A percentile compares a stretch with the other conserved stretches of the same genome.
These are phyloP conservation scores for Pelusios castaneus DNA, from an alignment of 2,113 vertebrate genomes.

Conservation along the genomic window DNA sequence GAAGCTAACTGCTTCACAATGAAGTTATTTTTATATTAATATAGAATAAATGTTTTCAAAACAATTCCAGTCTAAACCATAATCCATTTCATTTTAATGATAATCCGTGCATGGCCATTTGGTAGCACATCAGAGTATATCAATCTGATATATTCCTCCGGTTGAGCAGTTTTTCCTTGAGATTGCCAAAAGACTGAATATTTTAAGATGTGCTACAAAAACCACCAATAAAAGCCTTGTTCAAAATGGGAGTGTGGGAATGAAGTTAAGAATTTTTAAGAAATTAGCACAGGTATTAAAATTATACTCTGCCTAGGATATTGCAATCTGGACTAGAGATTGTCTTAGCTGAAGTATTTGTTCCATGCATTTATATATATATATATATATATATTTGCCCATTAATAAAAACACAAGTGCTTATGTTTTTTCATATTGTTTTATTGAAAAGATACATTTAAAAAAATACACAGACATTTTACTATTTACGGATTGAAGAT, in stretches of 20 bases:
- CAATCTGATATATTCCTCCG: not conserved
- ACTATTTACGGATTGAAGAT: slow-evolving; percentile 83
- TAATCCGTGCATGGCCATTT: not conserved
- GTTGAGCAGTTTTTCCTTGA: not conserved
- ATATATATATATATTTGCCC: not conserved
- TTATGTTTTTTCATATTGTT: slow-evolving; percentile 75
- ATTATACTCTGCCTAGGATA: slow-evolving; percentile 19
- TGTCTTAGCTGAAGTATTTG: not conserved
- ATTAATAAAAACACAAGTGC: slow-evolving; percentile 33
- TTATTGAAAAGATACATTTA: slow-evolving; percentile 92
- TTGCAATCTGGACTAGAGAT: not conserved
- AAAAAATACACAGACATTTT: slow-evolving; percentile 89
- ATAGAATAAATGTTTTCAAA: not conserved
- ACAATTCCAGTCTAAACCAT: not conserved
- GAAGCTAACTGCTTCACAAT: not conserved
- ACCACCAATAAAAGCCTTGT: not conserved
- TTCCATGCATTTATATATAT: not conserved
- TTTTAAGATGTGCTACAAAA: not conserved
- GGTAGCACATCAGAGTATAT: not conserved
- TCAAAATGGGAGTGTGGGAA: not conserved
- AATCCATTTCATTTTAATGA: slow-evolving; percentile 10
- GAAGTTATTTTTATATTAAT: not conserved
- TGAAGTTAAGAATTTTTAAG: not conserved
- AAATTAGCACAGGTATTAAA: slow-evolving; percentile 23
- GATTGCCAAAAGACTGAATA: not conserved